Conservation (phyloP, 1,140 invertebrate genomes). For the honey bee (Apis mellifera) region Amel_HAv3.1 CM009931.2:18983501-18984000, state of each 20-base stretch:
- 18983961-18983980: no score
- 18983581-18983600: neutral
- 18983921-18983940: slow-evolving; percentile 41
- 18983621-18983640: accelerated
- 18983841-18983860: slow-evolving; percentile 73
- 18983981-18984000: no score
- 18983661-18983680: neutral
- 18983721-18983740: slow-evolving; percentile 54
- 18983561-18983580: neutral
- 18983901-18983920: slow-evolving; percentile 26
- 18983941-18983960: neutral
- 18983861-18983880: slow-evolving; percentile 70
- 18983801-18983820: slow-evolving; percentile 50
- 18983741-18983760: slow-evolving; percentile 44
- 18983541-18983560: neutral
- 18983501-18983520: neutral
- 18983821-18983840: slow-evolving; percentile 70
- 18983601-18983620: no score
- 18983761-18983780: slow-evolving; percentile 22
- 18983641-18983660: neutral
- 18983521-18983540: neutral
- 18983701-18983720: no score
- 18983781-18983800: slow-evolving; percentile 6
- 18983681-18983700: neutral
- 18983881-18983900: slow-evolving; percentile 75